Base-by-base conservation (phyloP, 2,113 vertebrate genomes). In the Hepsetus odoe region DNA sequence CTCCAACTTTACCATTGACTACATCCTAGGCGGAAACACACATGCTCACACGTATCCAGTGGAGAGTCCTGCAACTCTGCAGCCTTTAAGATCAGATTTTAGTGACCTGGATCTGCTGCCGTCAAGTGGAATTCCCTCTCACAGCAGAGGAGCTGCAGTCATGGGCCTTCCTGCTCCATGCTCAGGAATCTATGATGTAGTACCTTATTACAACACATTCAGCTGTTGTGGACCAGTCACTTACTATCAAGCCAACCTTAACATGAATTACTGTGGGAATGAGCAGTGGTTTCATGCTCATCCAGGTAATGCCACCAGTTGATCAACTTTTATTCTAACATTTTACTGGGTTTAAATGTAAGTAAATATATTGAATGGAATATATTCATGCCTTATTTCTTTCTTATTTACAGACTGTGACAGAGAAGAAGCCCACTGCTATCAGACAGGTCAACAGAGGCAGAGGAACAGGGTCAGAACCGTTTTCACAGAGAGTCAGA, bases 1-100 rank as follows among this genome's bases (percentile, higher is more conserved):
- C 59, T 80, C 82, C 0, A 85, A 91, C 86, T 92, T 92, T 84
- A 89, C 90, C 82, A 91, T 92, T 76, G 87, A 89, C 66, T 86
- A 86, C 78, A 92, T 92, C 77, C 79, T 93, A 1, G 85, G 88
- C 18, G 85, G 88, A 55, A 79, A 33, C 44, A 68, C 83, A 3
- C 82, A 12, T 18, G 46, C 51, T 67, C 67, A 76, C 5, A 55
- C 77, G 28, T 61, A 55, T 35, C 32, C 26, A 62, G 16, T 12
- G 14, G 42, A 80, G 1, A 30, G 32, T 78, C 40, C 74, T 55
- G 2, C 64, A 71, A 51, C 74, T 74, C 9, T 40, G 2, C n/a
- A 32, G 9, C 30, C n/a, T n/a, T 61, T 67, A 32, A 20, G 6
- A 40, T 20, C 32, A 46, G 10, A 64, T 49, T 14, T 72, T 51